Conservation (phyloP, 2,113 vertebrate species). For the Dipodomys stephensi region DNA sequence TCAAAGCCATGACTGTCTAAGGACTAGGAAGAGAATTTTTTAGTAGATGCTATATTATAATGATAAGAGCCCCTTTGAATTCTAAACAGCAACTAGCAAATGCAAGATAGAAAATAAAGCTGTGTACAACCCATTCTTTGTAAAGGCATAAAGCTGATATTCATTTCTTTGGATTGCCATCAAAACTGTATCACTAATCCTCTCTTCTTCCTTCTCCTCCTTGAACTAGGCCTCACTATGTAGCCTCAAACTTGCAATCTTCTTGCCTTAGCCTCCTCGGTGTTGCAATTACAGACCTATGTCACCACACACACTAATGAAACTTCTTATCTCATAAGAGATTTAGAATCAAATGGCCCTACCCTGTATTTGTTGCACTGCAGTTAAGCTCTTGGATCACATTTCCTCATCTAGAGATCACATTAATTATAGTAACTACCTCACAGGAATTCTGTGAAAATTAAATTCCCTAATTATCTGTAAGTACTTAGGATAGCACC, state of each 20-base stretch:
- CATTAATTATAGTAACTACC: not conserved
- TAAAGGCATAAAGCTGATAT: conserved; percentile 80
- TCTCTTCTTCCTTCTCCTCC: not conserved
- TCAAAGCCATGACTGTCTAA: not conserved
- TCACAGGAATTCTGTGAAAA: conserved; percentile 48
- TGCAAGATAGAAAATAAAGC: conserved; percentile 75
- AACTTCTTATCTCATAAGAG: conserved; percentile 83
- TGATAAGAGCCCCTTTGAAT: conserved; percentile 67
- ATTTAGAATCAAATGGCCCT: conserved; percentile 82
- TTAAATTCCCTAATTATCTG: conserved; percentile 34
- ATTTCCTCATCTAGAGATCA: conserved; percentile 60
- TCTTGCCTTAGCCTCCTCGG: not conserved
- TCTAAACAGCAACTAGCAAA: conserved; percentile 77
- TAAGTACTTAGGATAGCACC: not conserved
- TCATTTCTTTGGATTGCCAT: conserved; percentile 60
- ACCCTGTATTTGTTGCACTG: not conserved
- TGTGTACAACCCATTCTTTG: conserved; percentile 77
- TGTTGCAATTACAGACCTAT: not conserved
- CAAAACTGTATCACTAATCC: conserved; percentile 79
- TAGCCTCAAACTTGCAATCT: not conserved
- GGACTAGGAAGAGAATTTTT: not conserved
- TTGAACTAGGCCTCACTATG: not conserved
- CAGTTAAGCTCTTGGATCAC: conserved; percentile 30
- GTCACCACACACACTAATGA: conserved; percentile 42
- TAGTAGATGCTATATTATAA: conserved; percentile 49